These are phyloP conservation scores for Pandemis cinnamomeana DNA, from an alignment of 2,888 invertebrate species.

Conservation along the genomic window DNA sequence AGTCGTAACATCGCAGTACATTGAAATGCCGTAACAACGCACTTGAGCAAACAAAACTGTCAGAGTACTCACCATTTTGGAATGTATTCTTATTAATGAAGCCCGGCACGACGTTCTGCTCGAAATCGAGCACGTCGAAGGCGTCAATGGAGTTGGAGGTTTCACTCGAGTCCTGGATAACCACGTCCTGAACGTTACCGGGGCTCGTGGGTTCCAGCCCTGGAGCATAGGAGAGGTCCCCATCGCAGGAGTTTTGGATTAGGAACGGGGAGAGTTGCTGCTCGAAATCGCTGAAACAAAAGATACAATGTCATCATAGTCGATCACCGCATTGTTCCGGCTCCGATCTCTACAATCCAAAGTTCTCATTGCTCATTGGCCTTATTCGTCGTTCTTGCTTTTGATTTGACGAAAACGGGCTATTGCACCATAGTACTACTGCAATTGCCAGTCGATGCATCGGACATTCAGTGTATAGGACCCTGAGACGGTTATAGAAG, in stretches of 20 bases:
- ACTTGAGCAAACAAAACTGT: constrained; percentile 18
- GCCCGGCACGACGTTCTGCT: constrained; percentile 76
- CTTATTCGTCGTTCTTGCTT: no score
- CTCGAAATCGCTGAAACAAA: constrained; percentile 76
- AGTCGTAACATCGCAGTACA: not conserved
- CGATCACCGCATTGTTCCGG: no score
- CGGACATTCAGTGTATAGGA: not conserved
- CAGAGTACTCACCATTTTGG: constrained; percentile 64
- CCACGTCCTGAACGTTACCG: constrained; percentile 63
- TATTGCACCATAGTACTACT: not conserved
- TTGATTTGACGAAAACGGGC: no score
- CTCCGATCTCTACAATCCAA: no score
- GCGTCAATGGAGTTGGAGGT: constrained; percentile 62
- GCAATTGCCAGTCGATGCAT: not conserved
- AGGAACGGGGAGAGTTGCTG: constrained; percentile 85
- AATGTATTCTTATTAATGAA: constrained; percentile 78
- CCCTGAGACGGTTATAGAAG: not conserved
- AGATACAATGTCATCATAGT: not conserved
- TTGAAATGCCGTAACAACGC: constrained; percentile 1
- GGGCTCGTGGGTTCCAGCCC: constrained; percentile 66
- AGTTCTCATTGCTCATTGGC: no score
- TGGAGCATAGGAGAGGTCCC: constrained; percentile 57
- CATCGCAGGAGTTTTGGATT: constrained; percentile 77
- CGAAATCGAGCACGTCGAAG: constrained; percentile 75
- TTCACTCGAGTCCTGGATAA: constrained; percentile 68